These are phyloP conservation scores for Cyclina sinensis DNA, from an alignment of 1,140 invertebrate genomes.

Conservation along the genomic window DNA sequence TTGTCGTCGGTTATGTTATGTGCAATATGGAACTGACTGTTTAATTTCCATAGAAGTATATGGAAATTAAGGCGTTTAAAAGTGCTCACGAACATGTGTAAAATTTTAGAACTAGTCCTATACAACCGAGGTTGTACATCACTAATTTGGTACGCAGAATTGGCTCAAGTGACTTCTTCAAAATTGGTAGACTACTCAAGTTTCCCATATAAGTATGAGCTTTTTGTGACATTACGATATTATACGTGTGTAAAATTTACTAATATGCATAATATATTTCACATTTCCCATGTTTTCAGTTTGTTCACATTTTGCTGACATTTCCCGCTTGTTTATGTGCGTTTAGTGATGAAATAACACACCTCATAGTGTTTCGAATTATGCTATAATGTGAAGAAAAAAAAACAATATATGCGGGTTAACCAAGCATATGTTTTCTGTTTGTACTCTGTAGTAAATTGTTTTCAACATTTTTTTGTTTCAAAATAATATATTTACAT, in stretches of 20 bases:
- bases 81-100: conserved; percentile 48
- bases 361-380: background rate
- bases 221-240: conserved; percentile 31
- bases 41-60: background rate
- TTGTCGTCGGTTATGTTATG: conserved; percentile 16
- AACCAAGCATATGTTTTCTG: too few relatives aligned
- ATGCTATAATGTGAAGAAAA: too few relatives aligned
- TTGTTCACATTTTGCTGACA: conserved; percentile 2
- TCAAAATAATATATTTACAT: background rate
- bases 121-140: background rate
- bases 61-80: background rate
- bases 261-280: conserved; percentile 51
- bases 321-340: conserved; percentile 24
- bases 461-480: background rate
- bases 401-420: too few relatives aligned
- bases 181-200: background rate
- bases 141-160: background rate
- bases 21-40: conserved; percentile 27
- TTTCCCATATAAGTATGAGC: background rate
- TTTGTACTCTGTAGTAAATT: background rate
- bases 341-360: conserved; percentile 15
- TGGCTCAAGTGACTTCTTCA: conserved; percentile 7
- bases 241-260: conserved; percentile 34
- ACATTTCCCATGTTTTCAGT: background rate
- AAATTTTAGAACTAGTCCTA: conserved; percentile 30